Conservation (phyloP, 2,888 invertebrate genomes). For the Loripinus fragilis region DNA sequence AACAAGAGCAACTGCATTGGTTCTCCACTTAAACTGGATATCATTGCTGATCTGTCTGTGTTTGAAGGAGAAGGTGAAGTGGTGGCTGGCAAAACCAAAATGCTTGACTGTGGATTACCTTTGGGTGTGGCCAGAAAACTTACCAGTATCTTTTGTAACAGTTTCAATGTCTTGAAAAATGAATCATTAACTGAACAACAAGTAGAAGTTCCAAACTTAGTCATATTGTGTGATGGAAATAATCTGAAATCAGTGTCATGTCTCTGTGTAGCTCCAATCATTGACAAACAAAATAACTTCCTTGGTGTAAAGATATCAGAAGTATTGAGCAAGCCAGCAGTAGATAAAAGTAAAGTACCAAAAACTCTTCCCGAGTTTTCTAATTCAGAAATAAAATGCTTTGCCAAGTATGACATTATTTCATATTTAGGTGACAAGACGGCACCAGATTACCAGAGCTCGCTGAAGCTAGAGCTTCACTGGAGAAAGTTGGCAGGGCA, state of each 20-base stretch:
- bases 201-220: slow-evolving; percentile 45
- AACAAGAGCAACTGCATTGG: slow-evolving; percentile 56
- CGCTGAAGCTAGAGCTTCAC: slow-evolving; percentile 62
- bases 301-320: slow-evolving; percentile 58
- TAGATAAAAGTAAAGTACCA: slow-evolving; percentile 37
- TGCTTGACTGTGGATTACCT: slow-evolving; percentile 46
- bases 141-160: slow-evolving; percentile 24
- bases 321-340: slow-evolving; percentile 40
- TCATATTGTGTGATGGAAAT: slow-evolving; percentile 65
- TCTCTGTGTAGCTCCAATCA: slow-evolving; percentile 44
- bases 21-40: slow-evolving; percentile 68
- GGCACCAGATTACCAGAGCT: slow-evolving; percentile 53
- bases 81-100: slow-evolving; percentile 1
- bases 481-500: slow-evolving; percentile 61
- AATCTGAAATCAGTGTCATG: slow-evolving; percentile 60
- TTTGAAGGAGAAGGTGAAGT: slow-evolving; percentile 45
- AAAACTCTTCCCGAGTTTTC: slow-evolving; percentile 39
- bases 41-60: slow-evolving; percentile 66
- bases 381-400: slow-evolving; percentile 52
- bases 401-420: slow-evolving; percentile 60
- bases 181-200: not conserved
- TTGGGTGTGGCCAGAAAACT: slow-evolving; percentile 40
- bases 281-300: slow-evolving; percentile 48
- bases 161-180: not conserved
- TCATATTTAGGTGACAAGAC: slow-evolving; percentile 32